These are phyloP conservation scores for Amblyraja radiata DNA, from an alignment of 2,797 vertebrate species.

Conservation along the genomic window DNA sequence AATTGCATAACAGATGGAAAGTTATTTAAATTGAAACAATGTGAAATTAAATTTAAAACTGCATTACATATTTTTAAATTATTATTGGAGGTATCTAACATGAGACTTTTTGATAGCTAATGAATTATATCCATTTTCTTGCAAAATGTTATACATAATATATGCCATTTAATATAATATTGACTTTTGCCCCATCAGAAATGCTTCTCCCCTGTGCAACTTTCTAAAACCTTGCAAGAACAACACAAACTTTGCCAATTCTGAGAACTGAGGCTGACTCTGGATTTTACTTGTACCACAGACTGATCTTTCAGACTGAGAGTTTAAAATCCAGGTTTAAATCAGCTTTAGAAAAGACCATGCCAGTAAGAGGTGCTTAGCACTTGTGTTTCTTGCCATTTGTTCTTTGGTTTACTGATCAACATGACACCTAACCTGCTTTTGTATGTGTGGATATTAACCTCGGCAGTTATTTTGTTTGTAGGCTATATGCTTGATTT, in stretches of 20 bases:
- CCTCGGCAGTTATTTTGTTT: not conserved
- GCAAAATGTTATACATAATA: not conserved
- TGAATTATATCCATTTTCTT: too few relatives aligned
- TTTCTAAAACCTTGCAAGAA: not conserved
- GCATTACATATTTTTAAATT: not conserved
- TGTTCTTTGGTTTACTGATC: not conserved
- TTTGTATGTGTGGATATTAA: not conserved
- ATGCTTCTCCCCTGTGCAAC: not conserved
- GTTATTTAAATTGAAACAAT: not conserved
- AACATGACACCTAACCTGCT: not conserved
- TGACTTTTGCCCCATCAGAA: not conserved
- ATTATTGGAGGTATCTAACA: not conserved
- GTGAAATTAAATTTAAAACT: not conserved
- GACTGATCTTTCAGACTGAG: not conserved
- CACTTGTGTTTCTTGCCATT: not conserved
- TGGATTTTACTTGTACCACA: not conserved
- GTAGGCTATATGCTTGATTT: constrained; percentile 8
- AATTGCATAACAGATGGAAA: too few relatives aligned
- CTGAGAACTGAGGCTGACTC: not conserved
- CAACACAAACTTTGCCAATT: not conserved
- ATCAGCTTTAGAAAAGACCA: not conserved
- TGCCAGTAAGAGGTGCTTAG: not conserved
- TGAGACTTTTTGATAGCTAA: not conserved
- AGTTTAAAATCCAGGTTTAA: not conserved
- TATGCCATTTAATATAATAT: too few relatives aligned